Conservation (phyloP, 2,797 vertebrate species). For the Pseudomugil tenellus region DNA sequence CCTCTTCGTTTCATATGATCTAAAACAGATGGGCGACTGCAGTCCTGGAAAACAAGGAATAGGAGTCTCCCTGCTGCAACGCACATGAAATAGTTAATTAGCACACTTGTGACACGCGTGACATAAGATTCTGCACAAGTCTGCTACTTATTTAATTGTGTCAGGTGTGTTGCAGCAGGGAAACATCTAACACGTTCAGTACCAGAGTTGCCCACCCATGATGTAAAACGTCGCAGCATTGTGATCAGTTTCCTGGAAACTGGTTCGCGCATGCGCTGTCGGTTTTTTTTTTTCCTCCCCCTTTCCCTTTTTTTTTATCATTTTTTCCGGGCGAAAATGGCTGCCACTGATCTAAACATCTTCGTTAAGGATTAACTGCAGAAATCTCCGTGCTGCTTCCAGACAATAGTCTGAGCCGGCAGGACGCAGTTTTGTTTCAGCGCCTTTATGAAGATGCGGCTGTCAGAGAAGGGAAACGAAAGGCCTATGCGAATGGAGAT, state of each 20-base stretch:
- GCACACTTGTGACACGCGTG: too few species aligned
- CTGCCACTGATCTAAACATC: constrained; percentile 81
- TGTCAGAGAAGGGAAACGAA: constrained; percentile 74
- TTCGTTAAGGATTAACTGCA: constrained; percentile 61
- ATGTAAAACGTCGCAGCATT: constrained; percentile 8
- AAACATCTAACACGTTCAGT: too few species aligned
- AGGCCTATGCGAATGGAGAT: constrained; percentile 71
- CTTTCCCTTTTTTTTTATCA: constrained; percentile 67
- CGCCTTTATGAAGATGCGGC: constrained; percentile 60
- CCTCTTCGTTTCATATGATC: not conserved
- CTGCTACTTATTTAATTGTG: too few species aligned
- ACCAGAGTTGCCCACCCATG: too few species aligned
- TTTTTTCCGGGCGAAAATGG: constrained; percentile 83
- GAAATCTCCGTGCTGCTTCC: constrained; percentile 15
- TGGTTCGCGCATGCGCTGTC: constrained; percentile 78
- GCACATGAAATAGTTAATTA: too few species aligned
- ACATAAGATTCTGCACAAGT: too few species aligned
- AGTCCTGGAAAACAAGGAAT: too few species aligned
- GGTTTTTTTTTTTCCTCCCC: constrained; percentile 75
- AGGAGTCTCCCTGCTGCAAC: too few species aligned
- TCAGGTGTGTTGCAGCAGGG: too few species aligned
- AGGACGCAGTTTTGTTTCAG: constrained; percentile 25
- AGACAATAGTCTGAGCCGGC: constrained; percentile 15
- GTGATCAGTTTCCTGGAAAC: constrained; percentile 52
- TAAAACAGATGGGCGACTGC: too few species aligned